Evolutionary conservation across 2,113 vertebrate species (phyloP).

Genomic region (Climacteris rufus): DNA sequence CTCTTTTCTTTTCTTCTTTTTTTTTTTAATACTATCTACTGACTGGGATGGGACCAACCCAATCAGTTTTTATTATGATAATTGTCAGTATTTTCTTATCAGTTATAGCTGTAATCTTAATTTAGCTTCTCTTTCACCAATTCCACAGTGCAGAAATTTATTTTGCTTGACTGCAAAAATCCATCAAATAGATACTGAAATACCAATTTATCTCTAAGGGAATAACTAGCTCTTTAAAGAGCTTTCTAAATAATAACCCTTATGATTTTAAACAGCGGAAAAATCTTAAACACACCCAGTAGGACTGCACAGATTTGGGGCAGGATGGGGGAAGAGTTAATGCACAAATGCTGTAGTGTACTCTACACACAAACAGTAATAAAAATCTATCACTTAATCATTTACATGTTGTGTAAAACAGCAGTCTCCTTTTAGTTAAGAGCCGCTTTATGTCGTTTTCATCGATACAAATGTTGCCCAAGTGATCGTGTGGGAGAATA

Average conservation of each 20-base stretch:
- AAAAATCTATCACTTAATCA: constrained; percentile 66
- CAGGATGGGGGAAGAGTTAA: background rate
- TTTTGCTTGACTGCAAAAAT: background rate
- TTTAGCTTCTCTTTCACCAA: background rate
- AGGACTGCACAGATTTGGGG: background rate
- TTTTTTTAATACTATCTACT: background rate
- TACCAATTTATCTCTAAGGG: background rate
- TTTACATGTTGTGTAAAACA: constrained; percentile 51
- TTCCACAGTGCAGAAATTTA: background rate
- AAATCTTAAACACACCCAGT: background rate
- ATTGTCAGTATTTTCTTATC: background rate
- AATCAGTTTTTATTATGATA: background rate
- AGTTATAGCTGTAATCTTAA: background rate
- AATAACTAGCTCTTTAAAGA: background rate
- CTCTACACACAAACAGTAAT: constrained; percentile 47
- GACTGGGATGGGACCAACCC: background rate
- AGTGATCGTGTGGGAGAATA: constrained; percentile 65
- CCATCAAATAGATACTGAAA: background rate
- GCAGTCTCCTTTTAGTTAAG: constrained; percentile 56
- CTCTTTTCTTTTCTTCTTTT: background rate
- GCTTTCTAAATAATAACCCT: background rate
- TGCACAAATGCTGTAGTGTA: background rate
- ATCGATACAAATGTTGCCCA: constrained; percentile 60
- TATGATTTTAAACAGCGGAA: background rate
- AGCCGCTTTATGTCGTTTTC: constrained; percentile 59